phyloP scores from a whole-genome alignment of 30 jellyfish, hydroid and myxozoan genomes.

The Turritopsis dohrnii region DNA sequence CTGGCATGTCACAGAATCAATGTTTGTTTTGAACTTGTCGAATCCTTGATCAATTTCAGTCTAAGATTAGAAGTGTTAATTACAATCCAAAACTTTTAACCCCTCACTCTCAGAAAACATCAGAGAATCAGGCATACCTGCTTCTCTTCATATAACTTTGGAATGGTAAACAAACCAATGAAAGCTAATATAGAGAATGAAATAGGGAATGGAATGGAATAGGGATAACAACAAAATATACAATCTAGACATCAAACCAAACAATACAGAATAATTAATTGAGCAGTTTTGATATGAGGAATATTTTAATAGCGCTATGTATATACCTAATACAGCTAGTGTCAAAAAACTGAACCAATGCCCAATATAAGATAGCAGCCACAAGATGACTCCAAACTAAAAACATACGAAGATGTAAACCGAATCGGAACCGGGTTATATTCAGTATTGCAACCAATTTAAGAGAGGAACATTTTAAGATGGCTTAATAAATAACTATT shows the following conservation, averaged over 20 bases:
- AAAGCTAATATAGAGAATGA: conserved; percentile 40
- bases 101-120: too few relatives aligned
- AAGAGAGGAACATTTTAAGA: too few relatives aligned
- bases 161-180: conserved; percentile 41
- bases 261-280: too few relatives aligned
- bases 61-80: background rate
- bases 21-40: background rate
- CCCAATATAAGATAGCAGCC: conserved; percentile 67
- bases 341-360: conserved; percentile 57
- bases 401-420: background rate
- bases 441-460: background rate
- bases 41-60: conserved; percentile 9
- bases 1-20: background rate
- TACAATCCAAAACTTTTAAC: too few relatives aligned
- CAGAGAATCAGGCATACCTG: conserved; percentile 55
- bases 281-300: too few relatives aligned
- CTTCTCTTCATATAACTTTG: conserved; percentile 43
- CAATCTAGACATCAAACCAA: too few relatives aligned
- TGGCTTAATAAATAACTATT: too few relatives aligned
- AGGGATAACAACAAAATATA: too few relatives aligned
- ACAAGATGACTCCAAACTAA: conserved; percentile 70
- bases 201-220: too few relatives aligned
- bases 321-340: conserved; percentile 52
- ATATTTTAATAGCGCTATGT: too few relatives aligned
- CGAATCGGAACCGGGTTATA: background rate